Conservation (phyloP, 1,140 invertebrate genomes). For the Caenorhabditis brenneri region DNA sequence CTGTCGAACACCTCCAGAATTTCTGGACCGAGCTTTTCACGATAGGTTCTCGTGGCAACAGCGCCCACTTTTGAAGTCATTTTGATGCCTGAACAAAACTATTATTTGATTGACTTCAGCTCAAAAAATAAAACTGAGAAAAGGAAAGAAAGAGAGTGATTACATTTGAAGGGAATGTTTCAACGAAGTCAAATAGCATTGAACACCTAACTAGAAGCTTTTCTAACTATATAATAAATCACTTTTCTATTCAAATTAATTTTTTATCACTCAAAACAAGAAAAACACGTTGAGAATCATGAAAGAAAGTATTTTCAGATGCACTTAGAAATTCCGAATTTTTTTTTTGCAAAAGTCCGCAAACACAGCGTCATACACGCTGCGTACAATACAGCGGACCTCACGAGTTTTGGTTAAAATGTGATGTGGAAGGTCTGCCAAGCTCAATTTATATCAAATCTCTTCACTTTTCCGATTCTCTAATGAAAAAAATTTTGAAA, state of each 20-base stretch:
- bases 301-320: neutral
- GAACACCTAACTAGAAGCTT: too few relatives aligned
- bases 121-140: too few relatives aligned
- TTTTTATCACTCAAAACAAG: too few relatives aligned
- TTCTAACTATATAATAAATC: too few relatives aligned
- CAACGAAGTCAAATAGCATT: too few relatives aligned
- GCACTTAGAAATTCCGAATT: neutral
- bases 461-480: neutral
- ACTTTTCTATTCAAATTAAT: too few relatives aligned
- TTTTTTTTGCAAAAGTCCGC: neutral
- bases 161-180: neutral
- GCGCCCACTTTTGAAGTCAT: slow-evolving; percentile 29
- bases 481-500: too few relatives aligned
- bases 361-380: neutral
- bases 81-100: neutral
- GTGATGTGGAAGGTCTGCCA: neutral
- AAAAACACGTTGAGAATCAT: neutral
- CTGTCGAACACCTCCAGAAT: slow-evolving; percentile 15
- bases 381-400: neutral
- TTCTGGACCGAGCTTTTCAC: slow-evolving; percentile 15
- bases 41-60: neutral
- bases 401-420: neutral
- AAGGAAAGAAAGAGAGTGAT: neutral
- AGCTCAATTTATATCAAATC: neutral
- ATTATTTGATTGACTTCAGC: neutral